Evolutionary conservation across 2,888 invertebrate genomes (phyloP).

Genomic region (Cephus sareptanus): DNA sequence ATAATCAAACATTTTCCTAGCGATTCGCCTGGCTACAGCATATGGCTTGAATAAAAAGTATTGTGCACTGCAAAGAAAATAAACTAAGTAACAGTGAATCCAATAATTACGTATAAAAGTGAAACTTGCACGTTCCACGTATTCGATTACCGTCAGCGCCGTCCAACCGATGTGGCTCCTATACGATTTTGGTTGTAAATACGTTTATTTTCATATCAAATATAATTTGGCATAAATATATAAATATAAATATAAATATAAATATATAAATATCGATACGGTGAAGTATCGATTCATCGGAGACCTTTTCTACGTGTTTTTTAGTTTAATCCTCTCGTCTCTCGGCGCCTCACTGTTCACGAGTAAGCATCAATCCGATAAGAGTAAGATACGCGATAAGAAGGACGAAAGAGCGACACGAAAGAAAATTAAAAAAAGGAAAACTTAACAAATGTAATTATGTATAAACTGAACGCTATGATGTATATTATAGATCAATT

Average conservation of each 20-base stretch:
- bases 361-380: background rate
- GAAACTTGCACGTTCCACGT: background rate
- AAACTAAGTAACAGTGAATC: background rate
- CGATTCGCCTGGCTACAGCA: background rate
- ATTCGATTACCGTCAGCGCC: background rate
- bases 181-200: slow-evolving; percentile 37
- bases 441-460: slow-evolving; percentile 63
- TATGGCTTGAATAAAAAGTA: background rate
- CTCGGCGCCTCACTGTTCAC: background rate
- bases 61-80: background rate
- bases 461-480: slow-evolving; percentile 65
- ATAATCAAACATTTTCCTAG: slow-evolving; percentile 8
- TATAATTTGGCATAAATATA: slow-evolving; percentile 7
- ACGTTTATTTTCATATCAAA: slow-evolving; percentile 30
- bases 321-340: slow-evolving; percentile 4
- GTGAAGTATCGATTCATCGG: slow-evolving; percentile 23
- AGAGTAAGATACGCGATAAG: slow-evolving; percentile 51
- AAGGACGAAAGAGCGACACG: slow-evolving; percentile 25
- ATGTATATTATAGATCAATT: slow-evolving; percentile 67
- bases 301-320: slow-evolving; percentile 42
- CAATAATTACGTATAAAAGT: background rate
- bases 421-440: background rate
- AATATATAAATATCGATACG: background rate
- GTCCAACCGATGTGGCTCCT: background rate
- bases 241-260: slow-evolving; percentile 2